Evolutionary conservation across 2,113 vertebrate species (phyloP), one percentile per base, ranked within the genome.

Genomic region (Notarius lentiginosus): DNA sequence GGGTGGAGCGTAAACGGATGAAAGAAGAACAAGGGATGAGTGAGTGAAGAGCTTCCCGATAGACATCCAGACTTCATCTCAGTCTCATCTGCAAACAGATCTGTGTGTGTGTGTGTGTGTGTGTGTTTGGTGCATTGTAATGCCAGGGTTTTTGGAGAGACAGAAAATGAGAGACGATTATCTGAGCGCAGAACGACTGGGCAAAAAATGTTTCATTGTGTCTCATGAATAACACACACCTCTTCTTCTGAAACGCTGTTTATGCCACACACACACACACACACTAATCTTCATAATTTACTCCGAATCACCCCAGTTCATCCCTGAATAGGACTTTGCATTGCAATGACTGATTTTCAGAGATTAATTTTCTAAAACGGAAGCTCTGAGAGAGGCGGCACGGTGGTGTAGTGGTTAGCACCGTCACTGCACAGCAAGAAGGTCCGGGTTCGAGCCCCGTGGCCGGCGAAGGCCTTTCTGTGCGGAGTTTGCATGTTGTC

Each of bases 1-100:
- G 72, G 79, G 49, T 87, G 75, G 61, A 89, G 86, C 79, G 0
- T 87, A 79, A 87, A 85, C 8, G 83, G 83, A 87, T 89, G 60
- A 89, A 53, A 70, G 53, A 27, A 83, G 60, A 79, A 27, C 60
- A 85, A 83, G 63, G 51, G 55, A 87, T 73, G 60, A 66, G 83
- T 80, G 60, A 75, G 86, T 49, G 60, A 75, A 84, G 82, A 68
- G 66, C 84, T 84, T 87, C 60, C 58, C 66, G 60, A 34, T 79
- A 79, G 82, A 87, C 61, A 72, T 65, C 8, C 82, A 61, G 84
- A 85, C 88, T 61, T 88, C 87, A 85, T 86, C 34, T 83, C 18
- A 0, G 9, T 51, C 56, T 20, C 66, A 75, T 60, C 66, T 61
- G 53, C 55, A 82, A 41, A 80, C 65, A 65, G 17, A 82, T 65